These are phyloP conservation scores for Pomatostomus ruficeps DNA, from an alignment of 2,113 vertebrate genomes.

Conservation along the genomic window DNA sequence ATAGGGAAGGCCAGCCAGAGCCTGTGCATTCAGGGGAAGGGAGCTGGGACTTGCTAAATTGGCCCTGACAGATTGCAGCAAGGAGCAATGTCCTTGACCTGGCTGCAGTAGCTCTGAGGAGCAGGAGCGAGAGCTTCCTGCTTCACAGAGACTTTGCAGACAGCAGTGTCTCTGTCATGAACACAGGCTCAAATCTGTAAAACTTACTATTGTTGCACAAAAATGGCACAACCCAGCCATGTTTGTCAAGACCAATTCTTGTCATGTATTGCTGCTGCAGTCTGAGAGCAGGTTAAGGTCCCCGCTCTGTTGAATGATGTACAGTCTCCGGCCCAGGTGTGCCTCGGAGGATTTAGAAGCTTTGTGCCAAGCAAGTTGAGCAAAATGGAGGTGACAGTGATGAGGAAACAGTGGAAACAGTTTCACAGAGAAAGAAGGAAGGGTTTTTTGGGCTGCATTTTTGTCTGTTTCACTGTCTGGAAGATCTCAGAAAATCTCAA, in stretches of 20 bases:
- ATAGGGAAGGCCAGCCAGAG: neutral
- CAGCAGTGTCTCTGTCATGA: neutral
- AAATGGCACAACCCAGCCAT: neutral
- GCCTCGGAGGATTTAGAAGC: neutral
- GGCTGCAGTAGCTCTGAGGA: neutral
- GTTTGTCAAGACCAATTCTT: neutral
- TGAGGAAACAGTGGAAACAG: neutral
- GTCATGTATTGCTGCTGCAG: neutral
- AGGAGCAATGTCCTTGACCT: slow-evolving; percentile 17
- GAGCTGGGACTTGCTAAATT: neutral
- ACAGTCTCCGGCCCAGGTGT: neutral
- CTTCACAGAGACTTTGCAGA: neutral
- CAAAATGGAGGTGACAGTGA: neutral
- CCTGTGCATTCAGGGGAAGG: neutral
- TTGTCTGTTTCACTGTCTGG: neutral
- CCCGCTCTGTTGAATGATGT: fast-evolving
- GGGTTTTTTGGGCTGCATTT: neutral
- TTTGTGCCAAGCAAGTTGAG: neutral
- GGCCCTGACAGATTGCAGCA: neutral
- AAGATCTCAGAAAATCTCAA: neutral
- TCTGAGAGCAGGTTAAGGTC: neutral
- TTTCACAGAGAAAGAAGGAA: neutral
- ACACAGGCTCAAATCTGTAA: neutral
- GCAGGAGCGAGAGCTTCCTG: neutral
- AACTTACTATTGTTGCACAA: neutral